Evolutionary conservation across 2,888 invertebrate genomes (phyloP), one percentile per base, ranked within the genome.

Genomic region (Entomobrya proxima): DNA sequence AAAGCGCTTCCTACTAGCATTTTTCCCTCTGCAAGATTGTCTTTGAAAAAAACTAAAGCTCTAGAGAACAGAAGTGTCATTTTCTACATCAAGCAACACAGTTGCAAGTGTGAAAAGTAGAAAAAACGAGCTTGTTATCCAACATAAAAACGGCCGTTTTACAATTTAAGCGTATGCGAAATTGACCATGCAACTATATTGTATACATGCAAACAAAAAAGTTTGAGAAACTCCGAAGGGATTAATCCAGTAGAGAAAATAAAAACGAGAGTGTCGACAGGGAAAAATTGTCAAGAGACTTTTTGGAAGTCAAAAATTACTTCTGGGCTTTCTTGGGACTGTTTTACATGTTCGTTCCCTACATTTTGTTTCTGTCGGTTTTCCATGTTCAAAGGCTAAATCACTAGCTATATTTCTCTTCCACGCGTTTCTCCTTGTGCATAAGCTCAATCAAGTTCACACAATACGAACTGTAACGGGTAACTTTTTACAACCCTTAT

Each of bases 181-280:
- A n/a, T n/a, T 5, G 5, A 55, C 11, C 21, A 18, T n/a, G 3
- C 11, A 55, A 11, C 6, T n/a, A 52, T 6, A 7, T 7, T 18
- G 9, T 18, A 3, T n/a, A 55, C 24, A 24, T 55, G 27, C 24
- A 24, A 11, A 4, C 24, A 4, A n/a, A n/a, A 11, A 52, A 11
- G n/a, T 18, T 7, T 55, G 13, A 3, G 13, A n/a, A 85, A 74
- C 74, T 74, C 78, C 78, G 50, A 37, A 27, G 85, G 79, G 85
- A 85, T 85, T 85, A 85, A 79, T 85, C 79, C 79, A 61, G 61
- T 50, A 32, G 50, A 74, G 85, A 64, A 85, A 84, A 84, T 69
- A 78, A 50, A 81, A 83, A 30, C 52, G 74, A 79, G 74, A 61
- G 79, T 74, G 84, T 78, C 74, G 78, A 79, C 79, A 79, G 74